Evolutionary conservation across 2,888 invertebrate species (phyloP).

Genomic region (Hyles lineata): DNA sequence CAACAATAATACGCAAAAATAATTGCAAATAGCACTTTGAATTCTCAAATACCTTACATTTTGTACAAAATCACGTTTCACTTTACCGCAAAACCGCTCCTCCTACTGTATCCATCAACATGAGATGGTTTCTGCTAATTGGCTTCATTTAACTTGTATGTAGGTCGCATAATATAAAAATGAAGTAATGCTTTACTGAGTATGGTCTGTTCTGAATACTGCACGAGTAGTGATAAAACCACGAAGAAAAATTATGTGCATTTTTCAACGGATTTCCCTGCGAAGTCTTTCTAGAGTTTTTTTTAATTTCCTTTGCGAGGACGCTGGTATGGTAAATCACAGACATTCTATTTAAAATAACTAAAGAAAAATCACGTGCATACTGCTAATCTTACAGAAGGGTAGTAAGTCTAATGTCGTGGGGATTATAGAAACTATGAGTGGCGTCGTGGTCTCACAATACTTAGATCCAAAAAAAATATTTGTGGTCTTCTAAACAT

Average conservation of each 20-base stretch:
- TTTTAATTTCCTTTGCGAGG: background rate
- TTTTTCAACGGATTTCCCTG: background rate
- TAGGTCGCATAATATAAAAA: conserved; percentile 16
- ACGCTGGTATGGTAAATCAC: background rate
- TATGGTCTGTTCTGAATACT: background rate
- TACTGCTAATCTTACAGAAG: background rate
- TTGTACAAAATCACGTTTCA: conserved; percentile 1
- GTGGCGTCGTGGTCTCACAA: too few species aligned
- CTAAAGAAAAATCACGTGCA: background rate
- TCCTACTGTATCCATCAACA: background rate
- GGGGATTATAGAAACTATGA: too few species aligned
- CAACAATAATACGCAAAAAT: too few species aligned
- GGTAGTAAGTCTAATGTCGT: too few species aligned
- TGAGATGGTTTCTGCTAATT: background rate
- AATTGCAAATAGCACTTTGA: background rate
- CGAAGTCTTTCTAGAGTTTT: background rate
- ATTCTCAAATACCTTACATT: background rate
- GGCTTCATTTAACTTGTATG: conserved; percentile 3
- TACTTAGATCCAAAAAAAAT: too few species aligned
- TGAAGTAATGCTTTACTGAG: background rate
- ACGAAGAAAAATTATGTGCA: conserved; percentile 9
- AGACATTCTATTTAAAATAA: background rate
- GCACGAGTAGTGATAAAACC: background rate
- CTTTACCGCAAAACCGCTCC: background rate
- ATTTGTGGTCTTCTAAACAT: too few species aligned